These are phyloP conservation scores for Panthera uncia DNA, from an alignment of 2,113 vertebrate genomes.

Conservation along the genomic window DNA sequence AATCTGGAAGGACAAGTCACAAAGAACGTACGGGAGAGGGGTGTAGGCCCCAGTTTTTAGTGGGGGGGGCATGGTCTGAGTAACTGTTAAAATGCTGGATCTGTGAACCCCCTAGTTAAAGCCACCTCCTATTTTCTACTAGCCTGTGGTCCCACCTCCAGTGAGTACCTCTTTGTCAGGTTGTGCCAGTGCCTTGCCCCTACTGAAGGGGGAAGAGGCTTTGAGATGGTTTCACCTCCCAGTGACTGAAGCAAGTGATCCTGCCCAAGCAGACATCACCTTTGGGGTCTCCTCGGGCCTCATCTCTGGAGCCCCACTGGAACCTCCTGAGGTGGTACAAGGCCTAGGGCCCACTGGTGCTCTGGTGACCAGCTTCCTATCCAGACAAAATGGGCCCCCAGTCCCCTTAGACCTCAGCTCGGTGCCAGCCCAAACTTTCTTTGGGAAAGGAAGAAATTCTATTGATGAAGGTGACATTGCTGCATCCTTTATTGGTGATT, in stretches of 20 bases:
- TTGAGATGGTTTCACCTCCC: neutral
- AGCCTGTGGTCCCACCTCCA: neutral
- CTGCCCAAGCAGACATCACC: neutral
- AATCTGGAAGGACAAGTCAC: neutral
- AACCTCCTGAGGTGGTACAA: neutral
- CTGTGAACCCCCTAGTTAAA: slow-evolving; percentile 20
- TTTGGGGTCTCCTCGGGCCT: neutral
- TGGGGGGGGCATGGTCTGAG: neutral
- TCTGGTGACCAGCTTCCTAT: neutral
- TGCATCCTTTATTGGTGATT: slow-evolving; percentile 66
- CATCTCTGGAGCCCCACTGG: neutral
- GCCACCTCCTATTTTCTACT: neutral
- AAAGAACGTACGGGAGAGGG: neutral
- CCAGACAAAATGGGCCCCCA: neutral
- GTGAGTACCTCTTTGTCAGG: neutral
- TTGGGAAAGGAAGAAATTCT: slow-evolving; percentile 53
- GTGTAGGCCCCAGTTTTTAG: neutral
- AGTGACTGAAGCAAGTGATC: neutral
- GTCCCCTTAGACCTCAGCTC: neutral
- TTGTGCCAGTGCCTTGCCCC: neutral
- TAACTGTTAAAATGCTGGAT: neutral
- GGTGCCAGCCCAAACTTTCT: slow-evolving; percentile 66
- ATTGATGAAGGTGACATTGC: slow-evolving; percentile 72
- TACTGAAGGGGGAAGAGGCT: neutral
- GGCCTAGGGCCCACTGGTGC: neutral